Evolutionary conservation across 2,113 vertebrate genomes (phyloP), one percentile per base, ranked within the genome.

Genomic region (Protomyctophum bolini): DNA sequence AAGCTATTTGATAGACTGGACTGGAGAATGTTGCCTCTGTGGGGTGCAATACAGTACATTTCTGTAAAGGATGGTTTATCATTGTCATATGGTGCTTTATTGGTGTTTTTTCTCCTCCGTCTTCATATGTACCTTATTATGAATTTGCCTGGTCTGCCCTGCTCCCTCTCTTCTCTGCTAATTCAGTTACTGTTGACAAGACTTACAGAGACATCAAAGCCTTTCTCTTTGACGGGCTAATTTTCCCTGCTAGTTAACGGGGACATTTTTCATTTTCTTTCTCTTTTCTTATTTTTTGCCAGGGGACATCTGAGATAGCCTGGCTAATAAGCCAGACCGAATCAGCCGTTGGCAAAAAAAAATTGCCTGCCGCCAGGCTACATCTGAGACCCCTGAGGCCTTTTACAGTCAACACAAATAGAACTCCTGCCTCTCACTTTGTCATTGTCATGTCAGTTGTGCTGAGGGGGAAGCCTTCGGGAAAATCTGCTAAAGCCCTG

Each of bases 171-270:
- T 21, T 21, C 21, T 21, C 21, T 21, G 21, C 21, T 21, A 21
- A 21, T 1, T 1, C 21, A 21, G 21, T 21, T 21, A 21, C 21
- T 21, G 21, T 55, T 68, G 72, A 81, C 75, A 83, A 45, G 73
- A 15, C 0, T 46, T 54, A 54, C 50, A 41, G 14, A 7, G n/a
- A 50, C 58, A 77, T 77, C 81, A 87, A 76, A 82, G 73, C 51
- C 11, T 45, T 45, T 62, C 45, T 41, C 49, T 82, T 10, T 86
- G 76, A 74, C 75, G 76, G 69, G 56, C 73, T 63, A 48, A 68
- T 41, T 64, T 64, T 63, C 75, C 72, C 63, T 21, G 56, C 63
- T 62, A 64, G 72, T 88, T 76, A 75, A 56, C 67, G 51, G 7
- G 51, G 65, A 63, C 73, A 47, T 73, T 83, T 48, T 51, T 78